Base-by-base conservation (phyloP, 2,113 vertebrate species). In the Rhodinocichla rosea region DNA sequence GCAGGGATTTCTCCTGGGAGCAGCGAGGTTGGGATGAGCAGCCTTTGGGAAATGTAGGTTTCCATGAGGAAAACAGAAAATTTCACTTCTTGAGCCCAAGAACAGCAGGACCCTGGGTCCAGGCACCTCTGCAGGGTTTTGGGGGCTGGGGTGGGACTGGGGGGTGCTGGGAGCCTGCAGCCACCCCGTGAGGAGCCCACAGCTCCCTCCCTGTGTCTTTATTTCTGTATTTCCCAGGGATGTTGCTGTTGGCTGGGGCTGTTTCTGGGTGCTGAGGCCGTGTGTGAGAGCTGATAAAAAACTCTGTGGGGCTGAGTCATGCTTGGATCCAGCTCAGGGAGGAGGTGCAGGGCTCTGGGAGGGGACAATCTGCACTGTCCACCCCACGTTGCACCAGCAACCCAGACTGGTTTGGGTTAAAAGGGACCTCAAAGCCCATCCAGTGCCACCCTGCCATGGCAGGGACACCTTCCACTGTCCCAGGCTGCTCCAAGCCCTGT, bases 101-200 rank as follows among this genome's bases (percentile, higher is more conserved):
- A 4, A 9, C 7, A 5, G 53, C 0, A 0, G 11, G 13, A 9
- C 28, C 1, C 2, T 2, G 9, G 49, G 8, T 21, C 15, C 1
- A 2, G 52, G 18, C 26, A 21, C 7, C 45, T 37, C n/a, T 24
- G 39, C 18, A 17, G 67, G 33, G 45, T 14, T 79, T 13, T 23
- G 26, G 12, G 28, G 16, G 15, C 4, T 0, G 0, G 33, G 79
- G 6, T 64, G 87, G 50, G 50, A 7, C 55, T 56, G 0, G 0
- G 15, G 2, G 53, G 49, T 49, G 73, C 68, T 16, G 13, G 6
- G 56, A 77, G 14, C 32, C 67, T 30, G 50, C 20, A 69, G 65
- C 32, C 15, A 1, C 23, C 19, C 35, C 1, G 8, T 0, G 19
- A 33, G 71, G 65, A 62, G 50, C 9, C 35, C 44, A 6, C 6